phyloP scores from a whole-genome alignment of 2,113 vertebrate species.

The Numida meleagris region DNA sequence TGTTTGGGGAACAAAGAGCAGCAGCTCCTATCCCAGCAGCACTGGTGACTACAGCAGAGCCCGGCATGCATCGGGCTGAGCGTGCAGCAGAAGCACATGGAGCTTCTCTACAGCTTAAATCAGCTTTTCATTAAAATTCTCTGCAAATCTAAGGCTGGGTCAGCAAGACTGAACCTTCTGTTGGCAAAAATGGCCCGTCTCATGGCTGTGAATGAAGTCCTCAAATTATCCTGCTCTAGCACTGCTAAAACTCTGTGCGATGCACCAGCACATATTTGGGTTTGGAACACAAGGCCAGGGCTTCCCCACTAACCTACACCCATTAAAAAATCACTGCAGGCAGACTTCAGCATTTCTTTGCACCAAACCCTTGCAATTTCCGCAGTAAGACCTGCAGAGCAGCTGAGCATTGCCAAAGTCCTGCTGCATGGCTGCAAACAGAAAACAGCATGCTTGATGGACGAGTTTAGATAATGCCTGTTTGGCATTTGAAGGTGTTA shows the following conservation, averaged over 20 bases:
- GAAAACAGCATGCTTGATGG: neutral
- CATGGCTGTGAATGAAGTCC: neutral
- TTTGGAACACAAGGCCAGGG: neutral
- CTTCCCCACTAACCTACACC: neutral
- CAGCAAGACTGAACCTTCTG: neutral
- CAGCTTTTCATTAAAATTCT: neutral
- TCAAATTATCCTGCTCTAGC: neutral
- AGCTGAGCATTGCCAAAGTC: neutral
- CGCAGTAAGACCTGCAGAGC: neutral
- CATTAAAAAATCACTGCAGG: neutral
- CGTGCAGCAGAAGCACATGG: neutral
- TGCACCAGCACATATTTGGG: neutral
- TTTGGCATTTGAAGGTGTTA: neutral
- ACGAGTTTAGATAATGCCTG: no score
- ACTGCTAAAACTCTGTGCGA: neutral
- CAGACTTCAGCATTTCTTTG: neutral
- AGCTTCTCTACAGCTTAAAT: neutral
- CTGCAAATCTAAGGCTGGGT: neutral
- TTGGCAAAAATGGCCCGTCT: neutral
- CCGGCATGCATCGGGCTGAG: neutral
- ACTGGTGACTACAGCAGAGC: rapidly evolving
- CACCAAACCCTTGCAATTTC: neutral
- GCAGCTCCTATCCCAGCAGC: neutral
- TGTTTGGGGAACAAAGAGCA: neutral
- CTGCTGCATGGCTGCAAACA: neutral